Percentiles rank a stretch among this genome's conserved stretches.
phyloP scores from a whole-genome alignment of 2,888 invertebrate genomes.

The Antitype chi region DNA sequence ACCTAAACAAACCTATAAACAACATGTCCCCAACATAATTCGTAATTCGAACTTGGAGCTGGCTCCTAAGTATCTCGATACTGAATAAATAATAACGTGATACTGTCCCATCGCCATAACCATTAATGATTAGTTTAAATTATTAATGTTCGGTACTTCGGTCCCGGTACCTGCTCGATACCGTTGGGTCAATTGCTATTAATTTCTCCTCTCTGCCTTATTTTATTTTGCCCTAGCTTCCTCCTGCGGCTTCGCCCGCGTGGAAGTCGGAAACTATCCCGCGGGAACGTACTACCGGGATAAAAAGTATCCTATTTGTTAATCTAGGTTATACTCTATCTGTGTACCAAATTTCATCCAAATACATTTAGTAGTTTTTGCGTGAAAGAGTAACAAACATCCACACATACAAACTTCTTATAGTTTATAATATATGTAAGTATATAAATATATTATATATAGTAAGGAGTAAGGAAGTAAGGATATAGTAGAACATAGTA shows the following conservation, averaged over 20 bases:
- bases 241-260: too few relatives aligned
- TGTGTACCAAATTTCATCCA: too few relatives aligned
- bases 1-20: constrained; percentile 16
- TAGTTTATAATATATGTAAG: too few relatives aligned
- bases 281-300: too few relatives aligned
- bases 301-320: too few relatives aligned
- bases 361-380: too few relatives aligned
- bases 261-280: too few relatives aligned
- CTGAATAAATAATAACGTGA: constrained; percentile 55
- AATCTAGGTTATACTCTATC: too few relatives aligned
- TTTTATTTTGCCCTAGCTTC: background rate
- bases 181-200: constrained; percentile 22
- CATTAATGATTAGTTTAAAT: constrained; percentile 53
- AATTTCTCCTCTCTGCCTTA: constrained; percentile 3
- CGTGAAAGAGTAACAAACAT: too few relatives aligned
- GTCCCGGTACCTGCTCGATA: constrained; percentile 19
- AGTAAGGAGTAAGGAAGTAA: too few relatives aligned
- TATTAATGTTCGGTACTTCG: constrained; percentile 40
- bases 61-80: constrained; percentile 26
- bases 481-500: background rate
- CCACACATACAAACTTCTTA: too few relatives aligned
- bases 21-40: constrained; percentile 10
- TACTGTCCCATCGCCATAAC: constrained; percentile 46
- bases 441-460: too few relatives aligned
- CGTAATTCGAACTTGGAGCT: constrained; percentile 1